phyloP scores from a whole-genome alignment of 2,888 invertebrate species.

The Pollenia labialis region DNA sequence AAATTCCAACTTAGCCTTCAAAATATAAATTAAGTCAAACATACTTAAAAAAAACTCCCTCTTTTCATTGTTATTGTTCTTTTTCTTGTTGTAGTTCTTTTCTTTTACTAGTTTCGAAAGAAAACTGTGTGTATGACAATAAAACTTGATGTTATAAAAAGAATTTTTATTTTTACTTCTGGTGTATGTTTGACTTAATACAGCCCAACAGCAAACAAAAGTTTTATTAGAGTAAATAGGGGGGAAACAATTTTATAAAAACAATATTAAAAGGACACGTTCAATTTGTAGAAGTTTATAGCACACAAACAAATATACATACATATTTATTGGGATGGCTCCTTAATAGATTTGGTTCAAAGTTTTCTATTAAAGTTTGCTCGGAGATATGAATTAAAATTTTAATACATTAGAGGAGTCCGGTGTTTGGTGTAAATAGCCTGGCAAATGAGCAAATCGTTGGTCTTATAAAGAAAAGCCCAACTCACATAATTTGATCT shows the following conservation, averaged over 20 bases:
- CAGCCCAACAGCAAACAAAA: constrained; percentile 38
- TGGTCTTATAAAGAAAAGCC: too few species aligned
- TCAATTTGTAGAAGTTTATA: constrained; percentile 32
- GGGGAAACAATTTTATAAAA: constrained; percentile 20
- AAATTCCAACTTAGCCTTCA: constrained; percentile 57
- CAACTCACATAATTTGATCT: too few species aligned
- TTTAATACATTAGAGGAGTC: too few species aligned
- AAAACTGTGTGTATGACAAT: constrained; percentile 38
- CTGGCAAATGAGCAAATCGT: too few species aligned
- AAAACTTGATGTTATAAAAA: constrained; percentile 12
- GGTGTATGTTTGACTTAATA: constrained; percentile 5
- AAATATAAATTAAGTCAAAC: constrained; percentile 56
- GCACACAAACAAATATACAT: not conserved
- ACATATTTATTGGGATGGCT: too few species aligned
- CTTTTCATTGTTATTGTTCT: not conserved
- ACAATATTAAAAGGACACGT: constrained; percentile 56
- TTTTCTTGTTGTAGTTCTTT: not conserved
- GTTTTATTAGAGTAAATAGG: constrained; percentile 31
- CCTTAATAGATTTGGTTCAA: too few species aligned
- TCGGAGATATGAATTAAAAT: too few species aligned
- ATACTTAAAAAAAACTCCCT: constrained; percentile 45
- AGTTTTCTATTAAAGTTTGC: too few species aligned
- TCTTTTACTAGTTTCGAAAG: constrained; percentile 2
- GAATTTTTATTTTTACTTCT: not conserved
- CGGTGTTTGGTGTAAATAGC: too few species aligned